phyloP scores from a whole-genome alignment of 2,797 vertebrate species.

The Lepilemur ruficaudatus region DNA sequence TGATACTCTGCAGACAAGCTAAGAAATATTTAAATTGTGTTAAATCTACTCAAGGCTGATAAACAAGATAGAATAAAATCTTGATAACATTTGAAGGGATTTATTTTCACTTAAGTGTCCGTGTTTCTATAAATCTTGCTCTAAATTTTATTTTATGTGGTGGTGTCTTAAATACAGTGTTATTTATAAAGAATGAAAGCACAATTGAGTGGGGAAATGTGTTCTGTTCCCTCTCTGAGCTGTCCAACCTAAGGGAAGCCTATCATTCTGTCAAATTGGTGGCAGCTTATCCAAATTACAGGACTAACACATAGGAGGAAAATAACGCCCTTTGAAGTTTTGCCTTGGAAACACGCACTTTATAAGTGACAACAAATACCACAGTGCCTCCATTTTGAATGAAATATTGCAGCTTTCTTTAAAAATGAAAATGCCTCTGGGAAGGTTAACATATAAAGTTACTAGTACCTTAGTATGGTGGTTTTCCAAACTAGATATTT shows the following conservation, averaged over 20 bases:
- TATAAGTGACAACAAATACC: constrained; percentile 16
- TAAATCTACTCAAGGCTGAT: constrained; percentile 30
- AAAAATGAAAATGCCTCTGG: constrained; percentile 29
- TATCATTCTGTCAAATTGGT: not conserved
- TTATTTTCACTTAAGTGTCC: constrained; percentile 52
- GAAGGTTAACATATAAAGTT: not conserved
- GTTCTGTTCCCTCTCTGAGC: not conserved
- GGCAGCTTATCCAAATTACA: not conserved
- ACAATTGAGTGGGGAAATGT: not conserved
- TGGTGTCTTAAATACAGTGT: constrained; percentile 15
- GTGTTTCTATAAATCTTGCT: constrained; percentile 53
- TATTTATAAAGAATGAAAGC: constrained; percentile 43
- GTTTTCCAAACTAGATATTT: not conserved
- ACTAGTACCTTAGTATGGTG: not conserved
- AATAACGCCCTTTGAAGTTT: constrained; percentile 10
- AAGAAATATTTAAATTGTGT: constrained; percentile 58
- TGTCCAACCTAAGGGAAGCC: not conserved
- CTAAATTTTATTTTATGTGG: constrained; percentile 39
- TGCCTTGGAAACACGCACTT: constrained; percentile 13
- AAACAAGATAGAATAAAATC: constrained; percentile 40
- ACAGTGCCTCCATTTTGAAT: not conserved
- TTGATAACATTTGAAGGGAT: constrained; percentile 36
- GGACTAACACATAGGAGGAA: not conserved
- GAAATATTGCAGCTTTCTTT: constrained; percentile 12
- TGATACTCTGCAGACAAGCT: constrained; percentile 46